Evolutionary conservation across 2,888 invertebrate genomes (phyloP), one percentile per base, ranked within the genome.

Genomic region (Drosophila fulvimacula): DNA sequence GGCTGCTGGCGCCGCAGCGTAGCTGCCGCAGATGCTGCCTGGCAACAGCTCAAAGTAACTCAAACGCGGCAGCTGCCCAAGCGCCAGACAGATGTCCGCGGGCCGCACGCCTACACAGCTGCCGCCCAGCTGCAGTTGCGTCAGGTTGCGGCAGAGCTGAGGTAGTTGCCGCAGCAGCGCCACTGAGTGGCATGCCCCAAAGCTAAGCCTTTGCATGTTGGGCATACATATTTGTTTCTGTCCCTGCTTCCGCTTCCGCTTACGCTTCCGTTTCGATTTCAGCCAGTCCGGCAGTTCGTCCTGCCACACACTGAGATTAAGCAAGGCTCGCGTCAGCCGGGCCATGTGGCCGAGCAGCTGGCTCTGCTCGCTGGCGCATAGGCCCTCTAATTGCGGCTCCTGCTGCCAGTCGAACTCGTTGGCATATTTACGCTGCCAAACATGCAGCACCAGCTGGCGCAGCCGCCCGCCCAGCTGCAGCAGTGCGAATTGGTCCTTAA

Each of bases 401-500:
- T 13, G 51, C 27, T 44, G 36, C 56, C 71, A 84, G 41, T 87
- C 71, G 38, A 86, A 84, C 1, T 46, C 53, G 6, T 42, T 39
- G 49, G 57, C 68, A 48, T 81, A 86, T 69, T 76, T 76, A 41
- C 68, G 30, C 9, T 49, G 44, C 86, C 86, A 86, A 49, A 89
- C 41, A 3, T 62, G 71, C 21, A 76, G 55, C 36, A 89, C 69
- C 36, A 89, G 55, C 34, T 52, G 49, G 10, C 32, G 27, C 6
- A 87, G 64, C 0, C 79, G 68, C 2, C 60, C 63, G 42, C 70
- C 65, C 60, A 89, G 46, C 5, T 73, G 73, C 61, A 78, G 41
- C 41, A 89, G 15, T 34, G 61, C 59, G 53, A 80, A 76, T 48
- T 89, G 86, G 39, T 86, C 86, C 39, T 56, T 63, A 42, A 87